A percentile compares a stretch with the other conserved stretches of the same genome.
phyloP scores from a whole-genome alignment of 37 sponge, comb jelly and placozoan species.

The Aphrocallistes beatrix region DNA sequence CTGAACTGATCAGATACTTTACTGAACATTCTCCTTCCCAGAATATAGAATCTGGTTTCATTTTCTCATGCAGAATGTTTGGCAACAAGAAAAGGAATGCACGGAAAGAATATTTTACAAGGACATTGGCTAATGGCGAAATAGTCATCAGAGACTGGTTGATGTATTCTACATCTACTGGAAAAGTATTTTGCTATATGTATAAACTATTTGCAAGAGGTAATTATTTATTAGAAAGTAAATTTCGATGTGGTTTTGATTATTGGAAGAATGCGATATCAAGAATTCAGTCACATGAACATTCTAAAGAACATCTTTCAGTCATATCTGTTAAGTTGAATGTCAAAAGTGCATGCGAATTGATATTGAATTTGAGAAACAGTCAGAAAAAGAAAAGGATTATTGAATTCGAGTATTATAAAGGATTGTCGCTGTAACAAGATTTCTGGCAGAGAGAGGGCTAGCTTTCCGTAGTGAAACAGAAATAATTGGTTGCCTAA shows the following conservation, averaged over 20 bases:
- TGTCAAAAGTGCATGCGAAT: background rate
- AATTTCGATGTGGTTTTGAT: conserved; percentile 13
- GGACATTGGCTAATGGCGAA: background rate
- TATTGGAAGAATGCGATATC: conserved; percentile 10
- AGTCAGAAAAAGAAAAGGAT: conserved; percentile 17
- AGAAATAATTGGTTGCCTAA: conserved; percentile 11
- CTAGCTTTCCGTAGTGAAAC: conserved; percentile 15
- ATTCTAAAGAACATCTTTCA: conserved; percentile 16
- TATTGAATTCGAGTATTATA: background rate
- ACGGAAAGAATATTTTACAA: background rate
- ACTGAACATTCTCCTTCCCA: background rate
- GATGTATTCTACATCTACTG: background rate
- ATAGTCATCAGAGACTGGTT: background rate
- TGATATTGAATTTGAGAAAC: conserved; percentile 1
- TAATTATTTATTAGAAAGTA: background rate
- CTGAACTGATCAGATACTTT: background rate
- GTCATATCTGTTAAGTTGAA: conserved; percentile 12
- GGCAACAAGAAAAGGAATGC: background rate
- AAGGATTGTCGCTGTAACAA: too few species aligned
- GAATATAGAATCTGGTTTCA: background rate
- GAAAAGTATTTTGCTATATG: background rate
- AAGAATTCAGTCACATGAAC: conserved; percentile 19
- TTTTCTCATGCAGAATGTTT: background rate
- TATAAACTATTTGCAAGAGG: conserved; percentile 12
- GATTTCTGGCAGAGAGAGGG: background rate